A percentile compares a stretch with the other conserved stretches of the same genome.
These are phyloP conservation scores for Diloba caeruleocephala DNA, from an alignment of 2,888 invertebrate species.

Conservation along the genomic window DNA sequence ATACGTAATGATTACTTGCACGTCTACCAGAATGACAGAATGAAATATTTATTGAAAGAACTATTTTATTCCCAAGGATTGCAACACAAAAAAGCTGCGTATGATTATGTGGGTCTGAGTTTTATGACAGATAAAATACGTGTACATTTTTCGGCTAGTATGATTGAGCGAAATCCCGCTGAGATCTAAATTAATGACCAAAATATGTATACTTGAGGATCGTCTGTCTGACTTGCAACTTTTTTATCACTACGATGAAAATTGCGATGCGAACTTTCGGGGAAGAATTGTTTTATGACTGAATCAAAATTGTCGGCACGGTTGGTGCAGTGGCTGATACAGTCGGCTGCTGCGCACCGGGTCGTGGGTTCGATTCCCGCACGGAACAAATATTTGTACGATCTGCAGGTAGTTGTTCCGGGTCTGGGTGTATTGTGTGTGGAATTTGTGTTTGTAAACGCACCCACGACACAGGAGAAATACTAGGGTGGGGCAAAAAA, in stretches of 20 bases:
- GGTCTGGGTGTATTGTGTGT: no score
- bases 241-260: conserved; percentile 39
- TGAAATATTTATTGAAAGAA: no score
- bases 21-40: no score
- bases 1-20: no score
- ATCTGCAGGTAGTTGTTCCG: no score
- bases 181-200: conserved; percentile 64
- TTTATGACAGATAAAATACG: conserved; percentile 51
- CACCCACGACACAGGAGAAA: no score
- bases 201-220: conserved; percentile 37
- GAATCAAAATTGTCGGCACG: conserved; percentile 25
- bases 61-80: conserved; percentile 1
- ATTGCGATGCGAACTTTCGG: conserved; percentile 23
- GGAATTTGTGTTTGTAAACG: no score
- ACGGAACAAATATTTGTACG: no score
- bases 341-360: neutral
- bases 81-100: neutral
- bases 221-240: conserved; percentile 48
- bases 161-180: conserved; percentile 67
- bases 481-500: no score
- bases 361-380: neutral
- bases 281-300: conserved; percentile 30
- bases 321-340: conserved; percentile 3
- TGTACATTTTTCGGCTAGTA: conserved; percentile 56
- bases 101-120: conserved; percentile 6